phyloP scores from a whole-genome alignment of 92 coral and sea anemone genomes.

The Bergia puertoricense region DNA sequence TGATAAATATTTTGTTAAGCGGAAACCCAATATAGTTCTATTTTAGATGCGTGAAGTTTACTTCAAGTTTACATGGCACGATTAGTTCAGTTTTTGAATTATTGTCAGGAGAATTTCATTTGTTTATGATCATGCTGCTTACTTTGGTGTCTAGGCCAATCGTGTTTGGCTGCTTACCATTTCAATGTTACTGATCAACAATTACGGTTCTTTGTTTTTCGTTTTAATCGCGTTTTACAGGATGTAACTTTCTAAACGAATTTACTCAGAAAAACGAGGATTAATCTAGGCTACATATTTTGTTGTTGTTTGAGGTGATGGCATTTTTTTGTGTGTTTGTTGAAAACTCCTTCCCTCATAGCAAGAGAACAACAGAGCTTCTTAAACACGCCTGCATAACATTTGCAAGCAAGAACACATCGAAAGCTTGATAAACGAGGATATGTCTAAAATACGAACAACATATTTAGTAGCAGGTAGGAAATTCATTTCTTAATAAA shows the following conservation, averaged over 20 bases:
- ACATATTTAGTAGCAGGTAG: neutral
- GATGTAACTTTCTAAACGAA: neutral
- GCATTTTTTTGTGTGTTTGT: too few relatives aligned
- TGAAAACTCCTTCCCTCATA: neutral
- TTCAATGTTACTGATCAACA: neutral
- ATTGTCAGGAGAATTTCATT: neutral
- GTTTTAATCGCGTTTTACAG: neutral
- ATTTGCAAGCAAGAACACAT: neutral
- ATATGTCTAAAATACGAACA: too few relatives aligned
- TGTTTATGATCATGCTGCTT: neutral
- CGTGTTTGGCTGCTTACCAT: neutral
- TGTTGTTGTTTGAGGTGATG: neutral
- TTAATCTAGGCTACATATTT: too few relatives aligned
- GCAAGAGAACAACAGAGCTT: neutral
- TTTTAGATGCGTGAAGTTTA: neutral
- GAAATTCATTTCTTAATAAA: neutral
- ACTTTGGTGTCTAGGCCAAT: neutral
- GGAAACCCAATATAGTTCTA: neutral
- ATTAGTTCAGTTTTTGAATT: neutral
- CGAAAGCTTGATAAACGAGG: neutral
- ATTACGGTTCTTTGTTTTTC: neutral
- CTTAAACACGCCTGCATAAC: neutral
- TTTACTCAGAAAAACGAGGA: neutral
- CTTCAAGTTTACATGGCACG: neutral
- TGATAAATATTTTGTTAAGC: neutral